Base-by-base conservation (phyloP, 2,797 vertebrate genomes). In the Rhabdomys pumilio region DNA sequence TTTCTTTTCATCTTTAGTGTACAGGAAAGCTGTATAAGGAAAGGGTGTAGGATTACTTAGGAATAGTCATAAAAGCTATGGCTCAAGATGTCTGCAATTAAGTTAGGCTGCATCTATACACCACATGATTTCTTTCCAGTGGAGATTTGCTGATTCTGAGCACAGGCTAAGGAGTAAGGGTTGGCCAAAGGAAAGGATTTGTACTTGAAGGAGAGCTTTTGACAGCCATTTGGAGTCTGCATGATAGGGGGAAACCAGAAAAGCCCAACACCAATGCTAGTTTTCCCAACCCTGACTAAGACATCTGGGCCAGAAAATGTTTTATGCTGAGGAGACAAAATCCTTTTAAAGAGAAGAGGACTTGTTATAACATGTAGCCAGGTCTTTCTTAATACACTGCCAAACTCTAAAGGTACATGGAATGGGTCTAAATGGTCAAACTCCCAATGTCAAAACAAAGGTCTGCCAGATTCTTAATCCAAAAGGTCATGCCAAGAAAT, bases 271-370 rank as follows among this genome's bases (percentile, higher is more conserved):
- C 20, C 44, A 91, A 90, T 26, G 29, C 57, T 20, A 47, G 20
- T 72, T 90, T 93, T 90, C 89, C 57, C 72, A 77, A 91, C 89
- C 57, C 26, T 83, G 53, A 77, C 82, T 63, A 0, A 1, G 80
- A 87, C 29, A 12, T 31, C 89, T 87, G 7, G 73, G 2, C 44
- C 72, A 59, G n/a, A 87, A 85, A 91, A 59, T 31, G 79, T 38
- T 67, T 91, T 83, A 0, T 91, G 50, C 76, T 93, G 50, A 89
- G n/a, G n/a, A 94, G 67, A 91, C 73, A 94, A 96, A 80, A 90
- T 80, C 44, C 31, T 55, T 92, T 91, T 86, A 92, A 86, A 88
- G 90, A 92, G 53, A 91, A 82, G 50, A 89, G 47, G 61, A 20
- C n/a, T 24, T 77, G 11, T 13, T 50, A 77, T 22, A 92, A 55